Evolutionary conservation across 1,140 invertebrate species (phyloP), one percentile per base, ranked within the genome.

Genomic region (Pseudomyrmex gracilis): DNA sequence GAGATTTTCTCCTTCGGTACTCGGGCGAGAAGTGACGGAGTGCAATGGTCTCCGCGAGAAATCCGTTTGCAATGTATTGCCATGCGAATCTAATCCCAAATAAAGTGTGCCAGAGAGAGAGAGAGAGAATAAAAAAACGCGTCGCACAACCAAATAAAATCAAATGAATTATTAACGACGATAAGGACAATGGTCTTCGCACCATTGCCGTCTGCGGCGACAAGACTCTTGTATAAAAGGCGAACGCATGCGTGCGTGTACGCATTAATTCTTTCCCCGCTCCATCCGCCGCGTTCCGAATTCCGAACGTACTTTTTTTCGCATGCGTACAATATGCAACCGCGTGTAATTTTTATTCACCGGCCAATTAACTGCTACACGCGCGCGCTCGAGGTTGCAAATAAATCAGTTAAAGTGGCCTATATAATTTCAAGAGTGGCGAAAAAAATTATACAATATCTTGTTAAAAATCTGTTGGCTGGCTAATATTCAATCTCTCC

Each of bases 121-220:
- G 7, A 34, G 4, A 34, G 0, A 34, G 1, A 34, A 34, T n/a
- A 34, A 7, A 34, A 34, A 34, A 61, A 34, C 58, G 73, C 58
- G 58, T 20, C 47, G 60, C 22, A 24, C 73, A 47, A 17, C 53
- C 53, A 60, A 78, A 78, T 70, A 57, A 70, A 71, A 60, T 80
- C 76, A 17, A 70, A 70, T 78, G 64, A 78, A 78, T 78, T 78
- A 78, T 78, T 78, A 68, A 78, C 34, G 53, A 47, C 51, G 74
- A 78, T 70, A 47, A 78, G 51, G 53, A 78, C 53, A 78, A 78
- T 70, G 49, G 34, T n/a, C n/a, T 49, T 68, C 9, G 53, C 55
- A 49, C 49, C 4, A n/a, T n/a, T n/a, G 8, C 12, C 60, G 61
- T 3, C 1, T 2, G 63, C 43, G 17, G 5, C 34, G 34, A 34